A percentile compares a stretch with the other conserved stretches of the same genome.
Conservation (phyloP, 2,113 vertebrate genomes). For the Pandion haliaetus region DNA sequence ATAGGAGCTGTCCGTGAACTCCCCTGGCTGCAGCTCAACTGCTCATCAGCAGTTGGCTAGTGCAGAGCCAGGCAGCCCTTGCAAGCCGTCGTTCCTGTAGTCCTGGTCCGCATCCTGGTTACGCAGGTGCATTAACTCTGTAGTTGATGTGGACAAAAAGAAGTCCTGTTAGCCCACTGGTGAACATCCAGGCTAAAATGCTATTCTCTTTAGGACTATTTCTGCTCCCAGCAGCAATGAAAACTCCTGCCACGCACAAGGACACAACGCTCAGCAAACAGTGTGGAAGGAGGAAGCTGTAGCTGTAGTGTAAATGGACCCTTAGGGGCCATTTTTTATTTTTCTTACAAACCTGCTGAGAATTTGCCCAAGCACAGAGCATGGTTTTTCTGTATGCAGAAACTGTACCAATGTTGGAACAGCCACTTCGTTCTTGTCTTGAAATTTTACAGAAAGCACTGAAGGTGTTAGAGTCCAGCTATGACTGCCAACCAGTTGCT, state of each 20-base stretch:
- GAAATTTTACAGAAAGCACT: background rate
- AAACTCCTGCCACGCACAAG: background rate
- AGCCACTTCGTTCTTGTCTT: background rate
- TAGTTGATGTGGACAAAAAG: background rate
- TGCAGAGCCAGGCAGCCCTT: background rate
- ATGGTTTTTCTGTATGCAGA: background rate
- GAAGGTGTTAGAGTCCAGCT: background rate
- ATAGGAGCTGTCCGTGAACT: background rate
- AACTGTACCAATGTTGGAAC: background rate
- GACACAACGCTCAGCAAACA: background rate
- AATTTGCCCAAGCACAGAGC: background rate
- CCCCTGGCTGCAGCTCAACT: background rate
- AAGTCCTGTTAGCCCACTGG: background rate
- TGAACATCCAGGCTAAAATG: background rate
- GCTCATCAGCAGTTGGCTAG: background rate
- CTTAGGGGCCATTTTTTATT: background rate
- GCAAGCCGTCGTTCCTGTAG: no score
- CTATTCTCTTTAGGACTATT: background rate
- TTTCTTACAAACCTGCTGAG: conserved; percentile 1
- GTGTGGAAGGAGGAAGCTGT: background rate
- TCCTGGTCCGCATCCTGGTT: background rate
- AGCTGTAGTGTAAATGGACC: background rate
- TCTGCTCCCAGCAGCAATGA: background rate
- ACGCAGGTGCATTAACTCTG: background rate
- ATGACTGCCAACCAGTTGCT: background rate